phyloP scores from a whole-genome alignment of 1,140 invertebrate species.

The Ips typographus region DNA sequence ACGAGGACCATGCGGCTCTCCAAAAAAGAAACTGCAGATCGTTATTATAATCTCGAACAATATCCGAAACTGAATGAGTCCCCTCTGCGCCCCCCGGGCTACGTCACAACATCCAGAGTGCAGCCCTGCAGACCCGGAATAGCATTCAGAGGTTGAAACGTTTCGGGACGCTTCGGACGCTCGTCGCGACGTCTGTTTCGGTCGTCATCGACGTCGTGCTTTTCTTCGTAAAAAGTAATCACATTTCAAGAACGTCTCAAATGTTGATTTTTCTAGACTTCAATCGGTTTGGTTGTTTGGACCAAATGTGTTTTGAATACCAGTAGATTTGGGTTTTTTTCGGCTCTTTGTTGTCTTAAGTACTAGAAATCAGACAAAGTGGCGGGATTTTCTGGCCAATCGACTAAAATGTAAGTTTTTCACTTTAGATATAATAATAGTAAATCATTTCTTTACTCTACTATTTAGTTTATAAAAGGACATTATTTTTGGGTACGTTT shows the following conservation, averaged over 20 bases:
- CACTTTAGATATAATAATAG: background rate
- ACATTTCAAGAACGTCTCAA: conserved; percentile 1
- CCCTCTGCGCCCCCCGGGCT: conserved; percentile 3
- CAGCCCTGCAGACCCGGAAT: conserved; percentile 28
- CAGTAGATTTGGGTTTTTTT: too few species aligned
- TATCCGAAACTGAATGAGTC: conserved; percentile 17
- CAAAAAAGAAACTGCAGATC: conserved; percentile 17
- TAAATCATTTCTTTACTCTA: too few species aligned
- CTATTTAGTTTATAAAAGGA: too few species aligned
- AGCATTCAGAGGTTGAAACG: conserved; percentile 20
- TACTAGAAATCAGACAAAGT: background rate
- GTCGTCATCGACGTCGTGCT: background rate
- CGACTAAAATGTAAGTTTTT: conserved; percentile 23
- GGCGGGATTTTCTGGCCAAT: conserved; percentile 11
- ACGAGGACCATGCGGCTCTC: background rate
- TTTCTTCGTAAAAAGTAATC: conserved; percentile 9
- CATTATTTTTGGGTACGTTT: too few species aligned
- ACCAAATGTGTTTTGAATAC: conserved; percentile 1
- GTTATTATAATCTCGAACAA: conserved; percentile 24
- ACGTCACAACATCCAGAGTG: conserved; percentile 22
- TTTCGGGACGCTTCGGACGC: conserved; percentile 6
- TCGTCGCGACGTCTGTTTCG: background rate
- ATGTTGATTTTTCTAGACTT: background rate
- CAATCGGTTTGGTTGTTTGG: background rate
- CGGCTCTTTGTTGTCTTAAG: too few species aligned